A percentile compares a stretch with the other conserved stretches of the same genome.
These are phyloP conservation scores for Pholis gunnellus DNA, from an alignment of 2,113 vertebrate genomes.

Conservation along the genomic window DNA sequence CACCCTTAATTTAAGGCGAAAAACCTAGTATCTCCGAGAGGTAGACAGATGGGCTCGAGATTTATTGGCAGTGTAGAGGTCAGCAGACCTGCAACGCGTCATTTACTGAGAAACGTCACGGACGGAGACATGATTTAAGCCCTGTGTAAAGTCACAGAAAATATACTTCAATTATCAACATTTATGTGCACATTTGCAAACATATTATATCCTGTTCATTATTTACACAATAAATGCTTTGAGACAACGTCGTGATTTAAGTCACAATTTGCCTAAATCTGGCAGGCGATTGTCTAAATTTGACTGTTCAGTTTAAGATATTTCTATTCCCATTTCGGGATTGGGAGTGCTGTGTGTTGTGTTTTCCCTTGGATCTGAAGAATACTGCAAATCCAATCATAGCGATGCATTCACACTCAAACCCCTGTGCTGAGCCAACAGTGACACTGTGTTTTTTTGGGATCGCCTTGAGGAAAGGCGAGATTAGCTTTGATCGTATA, in stretches of 20 bases:
- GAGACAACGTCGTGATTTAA: background rate
- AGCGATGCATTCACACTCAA: constrained; percentile 42
- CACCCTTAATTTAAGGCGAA: background rate
- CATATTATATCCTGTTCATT: constrained; percentile 26
- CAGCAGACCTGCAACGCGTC: background rate
- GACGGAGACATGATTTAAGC: constrained; percentile 9
- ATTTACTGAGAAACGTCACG: constrained; percentile 33
- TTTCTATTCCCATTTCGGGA: background rate
- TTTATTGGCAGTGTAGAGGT: constrained; percentile 34
- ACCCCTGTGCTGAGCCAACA: constrained; percentile 29
- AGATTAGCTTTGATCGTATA: constrained; percentile 65
- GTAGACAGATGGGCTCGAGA: constrained; percentile 33
- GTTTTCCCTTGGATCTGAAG: constrained; percentile 14
- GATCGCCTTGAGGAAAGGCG: constrained; percentile 51
- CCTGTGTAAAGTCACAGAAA: constrained; percentile 33
- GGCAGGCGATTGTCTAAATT: background rate
- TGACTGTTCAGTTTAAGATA: background rate
- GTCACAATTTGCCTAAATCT: background rate
- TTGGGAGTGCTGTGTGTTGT: background rate
- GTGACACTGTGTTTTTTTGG: constrained; percentile 44
- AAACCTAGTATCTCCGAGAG: constrained; percentile 4
- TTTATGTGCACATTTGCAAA: constrained; percentile 43
- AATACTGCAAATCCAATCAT: constrained; percentile 35
- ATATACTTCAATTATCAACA: constrained; percentile 50
- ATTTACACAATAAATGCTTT: constrained; percentile 1